Conservation (phyloP, 2,888 invertebrate species). For the Enoplolaimus lenunculus region DNA sequence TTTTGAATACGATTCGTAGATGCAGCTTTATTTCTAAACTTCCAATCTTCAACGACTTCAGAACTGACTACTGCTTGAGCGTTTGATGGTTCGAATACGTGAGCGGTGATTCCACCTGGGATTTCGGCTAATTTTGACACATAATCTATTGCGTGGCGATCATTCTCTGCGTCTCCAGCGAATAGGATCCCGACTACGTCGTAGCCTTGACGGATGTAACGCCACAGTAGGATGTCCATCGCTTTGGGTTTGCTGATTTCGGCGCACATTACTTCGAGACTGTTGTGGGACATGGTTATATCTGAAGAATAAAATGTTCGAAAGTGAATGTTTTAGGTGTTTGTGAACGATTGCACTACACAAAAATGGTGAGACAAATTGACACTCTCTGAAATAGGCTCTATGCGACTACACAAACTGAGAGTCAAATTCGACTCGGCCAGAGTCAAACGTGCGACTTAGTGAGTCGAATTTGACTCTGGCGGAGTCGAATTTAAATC, state of each 20-base stretch:
- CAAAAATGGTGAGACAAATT: too few relatives aligned
- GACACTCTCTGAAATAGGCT: too few relatives aligned
- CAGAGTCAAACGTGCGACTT: too few relatives aligned
- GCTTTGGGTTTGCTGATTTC: conserved; percentile 22
- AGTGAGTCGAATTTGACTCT: too few relatives aligned
- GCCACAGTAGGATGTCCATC: conserved; percentile 11
- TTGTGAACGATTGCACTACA: too few relatives aligned
- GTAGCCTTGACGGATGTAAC: background rate
- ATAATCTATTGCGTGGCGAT: background rate
- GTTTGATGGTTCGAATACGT: background rate
- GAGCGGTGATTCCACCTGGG: background rate
- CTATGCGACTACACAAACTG: too few relatives aligned
- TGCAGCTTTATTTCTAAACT: background rate
- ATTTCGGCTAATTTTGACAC: background rate
- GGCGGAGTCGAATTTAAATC: too few relatives aligned
- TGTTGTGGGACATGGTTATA: conserved; percentile 21
- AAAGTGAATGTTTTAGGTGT: too few relatives aligned
- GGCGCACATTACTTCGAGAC: conserved; percentile 21
- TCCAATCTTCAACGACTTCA: background rate
- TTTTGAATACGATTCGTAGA: background rate
- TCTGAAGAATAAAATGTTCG: too few relatives aligned
- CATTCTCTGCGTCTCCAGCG: conserved; percentile 14
- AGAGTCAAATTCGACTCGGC: too few relatives aligned
- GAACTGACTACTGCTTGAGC: background rate
- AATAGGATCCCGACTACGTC: conserved; percentile 19